Evolutionary conservation across 2,797 vertebrate genomes (phyloP), one percentile per base, ranked within the genome.

Genomic region (Peromyscus eremicus): DNA sequence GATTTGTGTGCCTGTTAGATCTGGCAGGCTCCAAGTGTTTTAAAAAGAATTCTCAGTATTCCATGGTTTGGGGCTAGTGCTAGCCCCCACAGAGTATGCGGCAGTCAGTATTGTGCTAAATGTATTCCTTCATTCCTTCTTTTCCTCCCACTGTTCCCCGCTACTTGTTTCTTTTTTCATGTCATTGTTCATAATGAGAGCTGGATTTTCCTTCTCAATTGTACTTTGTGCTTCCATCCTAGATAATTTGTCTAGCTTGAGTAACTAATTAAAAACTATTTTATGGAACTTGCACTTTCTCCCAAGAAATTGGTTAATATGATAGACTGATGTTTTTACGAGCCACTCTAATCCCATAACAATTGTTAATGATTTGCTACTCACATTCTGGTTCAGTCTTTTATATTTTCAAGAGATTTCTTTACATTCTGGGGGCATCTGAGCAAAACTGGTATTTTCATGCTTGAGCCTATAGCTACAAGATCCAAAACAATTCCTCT

Each of bases 321-420:
- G 60, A 90, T 55, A 55, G 32, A 91, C 34, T 92, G 73, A 96
- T 89, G 5, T 2, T 13, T 94, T 97, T 87, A 91, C 84, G 46
- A 93, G 25, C 43, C 88, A 92, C 75, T 94, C 23, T 73, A 96
- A 40, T 90, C 87, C 62, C 62, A n/a, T 64, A 93, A 75, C 37
- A 88, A 93, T 95, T 92, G 94, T 92, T 92, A 98, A 94, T 75
- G 90, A 89, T 96, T 96, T 96, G 6, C 64, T 96, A 2, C 21
- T 21, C 93, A 85, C n/a, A 82, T 12, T 96, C 68, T 91, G 57
- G 68, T 14, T 95, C 96, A 88, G 62, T 94, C 66, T 82, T 94
- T 94, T 93, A 93, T 94, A 95, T 97, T 96, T 94, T 92, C 94
- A 96, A 83, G 92, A 60, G 66, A 85, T 96, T 97, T 96, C 84